These are phyloP conservation scores for Megalopta genalis DNA, from an alignment of 1,140 invertebrate genomes.

Conservation along the genomic window DNA sequence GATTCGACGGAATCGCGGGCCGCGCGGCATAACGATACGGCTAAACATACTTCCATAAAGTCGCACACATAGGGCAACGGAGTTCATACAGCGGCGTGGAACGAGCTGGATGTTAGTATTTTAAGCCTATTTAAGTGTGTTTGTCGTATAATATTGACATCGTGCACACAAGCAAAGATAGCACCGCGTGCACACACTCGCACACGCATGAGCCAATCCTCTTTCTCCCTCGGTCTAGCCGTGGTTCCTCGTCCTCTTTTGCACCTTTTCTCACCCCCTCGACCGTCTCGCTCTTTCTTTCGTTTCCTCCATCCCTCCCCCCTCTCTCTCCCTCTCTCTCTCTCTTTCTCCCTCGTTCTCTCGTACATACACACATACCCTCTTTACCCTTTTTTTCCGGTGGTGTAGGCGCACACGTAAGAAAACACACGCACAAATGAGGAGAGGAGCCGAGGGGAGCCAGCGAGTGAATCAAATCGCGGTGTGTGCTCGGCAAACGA, in stretches of 20 bases:
- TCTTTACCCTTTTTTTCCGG: constrained; percentile 26
- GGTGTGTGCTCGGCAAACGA: constrained; percentile 75
- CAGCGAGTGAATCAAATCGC: constrained; percentile 73
- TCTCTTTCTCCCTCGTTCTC: background rate
- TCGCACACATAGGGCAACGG: constrained; percentile 69
- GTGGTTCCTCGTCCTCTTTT: background rate
- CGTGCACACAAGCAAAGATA: constrained; percentile 75
- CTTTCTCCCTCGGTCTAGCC: constrained; percentile 13
- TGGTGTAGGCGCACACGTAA: constrained; percentile 46
- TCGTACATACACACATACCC: background rate
- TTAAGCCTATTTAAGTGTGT: constrained; percentile 81
- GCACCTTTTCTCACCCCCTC: background rate
- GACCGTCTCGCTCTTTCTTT: background rate
- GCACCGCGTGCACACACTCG: constrained; percentile 64
- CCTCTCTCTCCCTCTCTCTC: background rate
- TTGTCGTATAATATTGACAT: constrained; percentile 81
- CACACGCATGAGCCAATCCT: constrained; percentile 36
- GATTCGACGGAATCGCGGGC: constrained; percentile 32
- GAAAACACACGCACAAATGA: constrained; percentile 27
- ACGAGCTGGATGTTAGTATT: constrained; percentile 78
- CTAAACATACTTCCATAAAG: constrained; percentile 76
- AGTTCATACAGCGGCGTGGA: constrained; percentile 73
- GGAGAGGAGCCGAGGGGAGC: constrained; percentile 45
- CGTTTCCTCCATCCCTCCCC: background rate
- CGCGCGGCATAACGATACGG: constrained; percentile 60